These are phyloP conservation scores for Euclidia mi DNA, from an alignment of 2,888 invertebrate species.

Conservation along the genomic window DNA sequence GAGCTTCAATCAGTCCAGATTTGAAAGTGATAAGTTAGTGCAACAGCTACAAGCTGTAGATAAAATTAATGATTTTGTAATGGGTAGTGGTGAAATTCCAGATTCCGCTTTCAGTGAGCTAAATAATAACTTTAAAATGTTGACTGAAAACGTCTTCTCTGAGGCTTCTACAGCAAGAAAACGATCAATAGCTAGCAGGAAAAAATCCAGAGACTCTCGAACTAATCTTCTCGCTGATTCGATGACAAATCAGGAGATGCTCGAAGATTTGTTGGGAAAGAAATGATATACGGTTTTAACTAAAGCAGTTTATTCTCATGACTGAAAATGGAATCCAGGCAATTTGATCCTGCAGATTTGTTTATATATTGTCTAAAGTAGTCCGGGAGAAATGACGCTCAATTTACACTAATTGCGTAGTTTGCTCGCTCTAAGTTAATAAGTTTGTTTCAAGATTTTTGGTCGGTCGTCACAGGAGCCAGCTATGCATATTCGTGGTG, in stretches of 20 bases:
- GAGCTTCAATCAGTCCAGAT: conserved; percentile 79
- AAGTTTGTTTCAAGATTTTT: too few species aligned
- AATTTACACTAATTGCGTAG: neutral
- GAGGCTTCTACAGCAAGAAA: conserved; percentile 69
- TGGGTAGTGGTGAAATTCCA: conserved; percentile 71
- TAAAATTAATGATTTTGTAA: conserved; percentile 85
- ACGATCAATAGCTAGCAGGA: conserved; percentile 74
- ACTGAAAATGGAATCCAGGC: conserved; percentile 10
- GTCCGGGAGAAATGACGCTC: conserved; percentile 13
- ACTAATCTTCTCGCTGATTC: conserved; percentile 75
- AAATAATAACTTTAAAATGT: conserved; percentile 83
- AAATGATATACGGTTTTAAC: conserved; percentile 74
- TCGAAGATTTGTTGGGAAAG: conserved; percentile 82
- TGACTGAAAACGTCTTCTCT: conserved; percentile 75
- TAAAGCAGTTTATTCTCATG: conserved; percentile 23
- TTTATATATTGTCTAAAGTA: conserved; percentile 15
- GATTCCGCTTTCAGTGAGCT: conserved; percentile 73
- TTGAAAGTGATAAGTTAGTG: conserved; percentile 85
- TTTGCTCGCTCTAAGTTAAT: too few species aligned
- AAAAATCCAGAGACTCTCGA: conserved; percentile 65
- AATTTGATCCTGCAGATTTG: conserved; percentile 28
- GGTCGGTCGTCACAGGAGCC: too few species aligned
- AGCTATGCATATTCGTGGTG: too few species aligned
- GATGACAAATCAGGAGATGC: conserved; percentile 81
- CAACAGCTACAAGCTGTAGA: conserved; percentile 87